Percentiles rank a stretch among this genome's conserved stretches.
phyloP scores from a whole-genome alignment of 2,113 vertebrate genomes.

The Eonycteris spelaea region DNA sequence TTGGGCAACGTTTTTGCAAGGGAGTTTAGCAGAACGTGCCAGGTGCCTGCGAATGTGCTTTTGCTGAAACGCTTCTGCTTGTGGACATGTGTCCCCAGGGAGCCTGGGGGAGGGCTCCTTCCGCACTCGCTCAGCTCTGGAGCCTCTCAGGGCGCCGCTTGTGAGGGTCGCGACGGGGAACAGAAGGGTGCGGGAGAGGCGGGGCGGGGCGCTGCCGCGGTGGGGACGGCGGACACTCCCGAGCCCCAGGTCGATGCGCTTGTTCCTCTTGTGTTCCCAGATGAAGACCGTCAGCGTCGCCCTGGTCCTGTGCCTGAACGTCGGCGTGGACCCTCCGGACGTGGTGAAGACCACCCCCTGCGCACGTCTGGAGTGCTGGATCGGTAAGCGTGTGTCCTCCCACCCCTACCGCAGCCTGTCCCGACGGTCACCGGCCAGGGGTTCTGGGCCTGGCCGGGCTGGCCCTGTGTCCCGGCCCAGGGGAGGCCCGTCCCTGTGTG shows the following conservation, averaged over 20 bases:
- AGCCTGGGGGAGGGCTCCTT: background rate
- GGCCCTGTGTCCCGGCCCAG: background rate
- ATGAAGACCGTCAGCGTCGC: conserved; percentile 99
- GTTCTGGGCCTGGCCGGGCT: background rate
- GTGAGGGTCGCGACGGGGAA: accelerated
- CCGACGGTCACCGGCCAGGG: too few species aligned
- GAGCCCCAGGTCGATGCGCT: too few species aligned
- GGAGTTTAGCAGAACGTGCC: background rate
- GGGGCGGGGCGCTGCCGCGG: too few species aligned
- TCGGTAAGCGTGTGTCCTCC: conserved; percentile 85
- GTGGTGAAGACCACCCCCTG: conserved; percentile 99
- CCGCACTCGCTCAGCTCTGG: background rate
- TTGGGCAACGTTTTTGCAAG: background rate
- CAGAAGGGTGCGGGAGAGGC: background rate
- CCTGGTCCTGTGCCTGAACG: conserved; percentile 96
- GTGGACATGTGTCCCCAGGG: background rate
- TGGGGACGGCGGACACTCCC: too few species aligned
- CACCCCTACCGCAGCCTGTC: too few species aligned
- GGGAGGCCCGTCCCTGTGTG: background rate
- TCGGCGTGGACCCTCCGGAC: conserved; percentile 97
- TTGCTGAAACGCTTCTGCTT: background rate
- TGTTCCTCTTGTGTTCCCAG: conserved; percentile 78
- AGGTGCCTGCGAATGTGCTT: background rate
- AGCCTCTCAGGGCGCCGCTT: background rate
- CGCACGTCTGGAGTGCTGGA: conserved; percentile 97